Percentiles rank a stretch among this genome's conserved stretches.
These are phyloP conservation scores for Tanaodytes sp. DNA, from an alignment of 2,888 invertebrate genomes.

Conservation along the genomic window DNA sequence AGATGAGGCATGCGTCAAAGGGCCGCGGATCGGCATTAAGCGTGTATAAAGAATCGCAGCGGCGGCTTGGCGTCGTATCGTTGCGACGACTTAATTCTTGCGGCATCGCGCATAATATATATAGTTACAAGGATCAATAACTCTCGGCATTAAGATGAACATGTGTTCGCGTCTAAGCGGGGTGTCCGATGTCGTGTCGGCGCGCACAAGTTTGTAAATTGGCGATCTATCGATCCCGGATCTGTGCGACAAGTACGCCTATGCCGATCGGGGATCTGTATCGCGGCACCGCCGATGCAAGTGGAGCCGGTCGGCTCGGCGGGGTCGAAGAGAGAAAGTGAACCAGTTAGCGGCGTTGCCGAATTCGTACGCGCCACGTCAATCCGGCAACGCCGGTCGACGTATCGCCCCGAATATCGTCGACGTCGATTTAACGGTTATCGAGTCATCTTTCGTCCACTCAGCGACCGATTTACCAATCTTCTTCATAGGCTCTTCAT, in stretches of 20 bases:
- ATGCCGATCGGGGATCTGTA: slow-evolving; percentile 37
- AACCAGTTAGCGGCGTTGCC: slow-evolving; percentile 70
- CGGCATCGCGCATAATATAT: slow-evolving; percentile 18
- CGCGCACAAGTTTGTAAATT: slow-evolving; percentile 14
- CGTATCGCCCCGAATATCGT: slow-evolving; percentile 22
- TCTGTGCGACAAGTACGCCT: slow-evolving; percentile 46
- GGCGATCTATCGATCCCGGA: slow-evolving; percentile 48
- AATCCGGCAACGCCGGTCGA: slow-evolving; percentile 42
- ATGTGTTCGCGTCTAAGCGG: slow-evolving; percentile 26
- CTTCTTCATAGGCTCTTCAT: too few species aligned
- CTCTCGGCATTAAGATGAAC: slow-evolving; percentile 35
- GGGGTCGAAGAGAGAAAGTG: slow-evolving; percentile 70
- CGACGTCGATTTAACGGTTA: too few species aligned
- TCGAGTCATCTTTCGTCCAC: too few species aligned
- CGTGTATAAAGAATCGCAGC: too few species aligned
- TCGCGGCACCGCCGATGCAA: slow-evolving; percentile 27
- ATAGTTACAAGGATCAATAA: slow-evolving; percentile 39
- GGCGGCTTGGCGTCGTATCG: too few species aligned
- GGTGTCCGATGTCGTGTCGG: slow-evolving; percentile 34
- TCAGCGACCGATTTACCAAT: too few species aligned
- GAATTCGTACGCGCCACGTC: slow-evolving; percentile 59
- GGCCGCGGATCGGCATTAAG: too few species aligned
- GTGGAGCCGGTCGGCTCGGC: slow-evolving; percentile 56
- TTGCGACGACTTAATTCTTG: slow-evolving; percentile 36
- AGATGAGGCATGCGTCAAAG: too few species aligned